Base-by-base conservation (phyloP, 2,888 invertebrate genomes). In the Drosophila planitibia region DNA sequence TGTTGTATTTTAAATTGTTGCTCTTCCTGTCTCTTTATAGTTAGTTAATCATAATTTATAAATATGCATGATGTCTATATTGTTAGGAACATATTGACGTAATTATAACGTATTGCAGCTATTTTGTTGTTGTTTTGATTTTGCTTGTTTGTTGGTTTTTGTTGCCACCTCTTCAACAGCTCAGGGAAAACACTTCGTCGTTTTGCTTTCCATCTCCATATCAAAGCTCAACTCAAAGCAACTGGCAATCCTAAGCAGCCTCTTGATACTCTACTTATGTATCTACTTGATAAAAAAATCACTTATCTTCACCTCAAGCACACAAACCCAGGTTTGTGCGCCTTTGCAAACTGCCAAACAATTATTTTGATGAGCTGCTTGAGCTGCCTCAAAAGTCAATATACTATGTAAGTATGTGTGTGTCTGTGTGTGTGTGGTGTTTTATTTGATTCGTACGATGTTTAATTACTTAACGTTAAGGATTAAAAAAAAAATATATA, bases 21-120 rank as follows among this genome's bases (percentile, higher is more conserved):
- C 39, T 81, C 47, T 62, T 71, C 68, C 66, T 57, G 54, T 60
- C 22, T 19, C 63, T 73, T 57, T 77, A 77, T 61, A 81, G 69
- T 77, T 73, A 81, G 76, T 77, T 76, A 74, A 77, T 79, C 66
- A 69, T 81, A 77, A 66, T 68, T 66, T 77, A 81, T 79, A 79
- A 79, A 70, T 79, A 79, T 77, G 74, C 60, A 58, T 77, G 82
- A 64, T 91, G 86, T 91, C 88, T 91, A 91, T 91, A 91, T 92
- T 92, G 92, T 81, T 93, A 93, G 93, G 93, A 93, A 93, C 93
- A 93, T 93, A 93, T 87, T 93, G 93, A 93, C 93, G 92, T 92
- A 92, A 93, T 93, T 91, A 81, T 90, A 93, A 93, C 93, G 93
- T 93, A 93, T 93, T 93, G 93, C 93, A 93, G 93, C 93, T 93